phyloP scores from a whole-genome alignment of 2,113 vertebrate genomes.

The Cromileptes altivelis region DNA sequence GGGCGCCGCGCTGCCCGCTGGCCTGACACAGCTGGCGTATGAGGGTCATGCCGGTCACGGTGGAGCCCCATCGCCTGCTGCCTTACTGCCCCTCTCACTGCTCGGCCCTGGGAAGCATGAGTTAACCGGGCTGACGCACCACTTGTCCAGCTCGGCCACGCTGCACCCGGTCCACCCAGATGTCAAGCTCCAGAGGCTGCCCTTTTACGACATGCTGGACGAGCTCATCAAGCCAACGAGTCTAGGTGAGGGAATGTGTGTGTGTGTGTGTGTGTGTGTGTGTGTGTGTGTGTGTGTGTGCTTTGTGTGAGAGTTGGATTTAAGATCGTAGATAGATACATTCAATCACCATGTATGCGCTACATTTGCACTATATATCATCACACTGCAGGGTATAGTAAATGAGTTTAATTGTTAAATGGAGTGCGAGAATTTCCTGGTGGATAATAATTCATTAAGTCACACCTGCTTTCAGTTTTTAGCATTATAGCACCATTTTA shows the following conservation, averaged over 20 bases:
- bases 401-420: neutral
- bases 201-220: conserved; percentile 98
- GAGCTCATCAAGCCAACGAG: conserved; percentile 99
- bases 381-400: neutral
- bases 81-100: conserved; percentile 93
- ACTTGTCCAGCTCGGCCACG: conserved; percentile 90
- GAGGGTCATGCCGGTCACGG: conserved; percentile 92
- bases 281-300: neutral
- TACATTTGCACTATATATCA: neutral
- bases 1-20: conserved; percentile 87
- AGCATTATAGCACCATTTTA: neutral
- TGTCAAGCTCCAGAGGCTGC: conserved; percentile 97
- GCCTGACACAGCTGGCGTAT: conserved; percentile 92
- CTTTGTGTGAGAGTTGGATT: neutral
- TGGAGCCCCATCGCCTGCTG: conserved; percentile 89
- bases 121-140: conserved; percentile 91
- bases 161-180: conserved; percentile 98
- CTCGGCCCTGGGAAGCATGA: conserved; percentile 96
- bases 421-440: neutral
- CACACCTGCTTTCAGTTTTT: neutral
- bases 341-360: neutral
- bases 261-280: neutral
- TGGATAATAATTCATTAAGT: neutral
- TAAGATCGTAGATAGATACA: neutral
- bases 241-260: conserved; percentile 88